Conservation (phyloP, 2,888 invertebrate genomes). For the Gerris lacustris region DNA sequence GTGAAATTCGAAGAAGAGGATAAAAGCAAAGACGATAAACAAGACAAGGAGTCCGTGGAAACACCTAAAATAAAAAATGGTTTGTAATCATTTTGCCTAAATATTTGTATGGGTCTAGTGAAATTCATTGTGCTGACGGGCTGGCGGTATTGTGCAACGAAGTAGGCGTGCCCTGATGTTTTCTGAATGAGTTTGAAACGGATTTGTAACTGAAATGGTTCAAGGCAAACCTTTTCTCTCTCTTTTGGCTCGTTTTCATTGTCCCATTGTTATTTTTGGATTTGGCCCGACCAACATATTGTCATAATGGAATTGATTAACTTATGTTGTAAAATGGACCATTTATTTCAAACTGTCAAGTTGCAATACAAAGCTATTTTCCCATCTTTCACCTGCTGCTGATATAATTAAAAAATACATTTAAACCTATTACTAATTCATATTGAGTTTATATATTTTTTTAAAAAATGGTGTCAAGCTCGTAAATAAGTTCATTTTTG, state of each 20-base stretch:
- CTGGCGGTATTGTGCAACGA: neutral
- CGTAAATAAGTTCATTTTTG: too few relatives aligned
- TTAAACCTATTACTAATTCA: too few relatives aligned
- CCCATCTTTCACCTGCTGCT: too few relatives aligned
- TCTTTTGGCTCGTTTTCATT: neutral
- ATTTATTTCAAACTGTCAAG: too few relatives aligned
- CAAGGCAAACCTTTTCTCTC: constrained; percentile 1
- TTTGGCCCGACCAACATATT: neutral
- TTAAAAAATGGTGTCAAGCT: too few relatives aligned
- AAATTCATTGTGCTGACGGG: neutral
- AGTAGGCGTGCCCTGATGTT: neutral
- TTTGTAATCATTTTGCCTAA: neutral
- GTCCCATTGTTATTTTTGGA: neutral
- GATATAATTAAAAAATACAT: too few relatives aligned
- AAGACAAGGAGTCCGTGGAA: constrained; percentile 14
- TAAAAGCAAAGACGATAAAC: constrained; percentile 26
- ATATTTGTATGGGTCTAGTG: neutral
- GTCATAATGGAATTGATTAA: too few relatives aligned
- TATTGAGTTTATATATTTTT: too few relatives aligned
- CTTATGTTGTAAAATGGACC: too few relatives aligned
- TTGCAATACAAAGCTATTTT: too few relatives aligned
- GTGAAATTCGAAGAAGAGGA: constrained; percentile 63
- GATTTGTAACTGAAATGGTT: constrained; percentile 1
- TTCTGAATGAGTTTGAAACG: neutral
- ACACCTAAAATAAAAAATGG: neutral